Base-by-base conservation (phyloP, 2,888 invertebrate species). In the Euspilapteryx auroguttella region DNA sequence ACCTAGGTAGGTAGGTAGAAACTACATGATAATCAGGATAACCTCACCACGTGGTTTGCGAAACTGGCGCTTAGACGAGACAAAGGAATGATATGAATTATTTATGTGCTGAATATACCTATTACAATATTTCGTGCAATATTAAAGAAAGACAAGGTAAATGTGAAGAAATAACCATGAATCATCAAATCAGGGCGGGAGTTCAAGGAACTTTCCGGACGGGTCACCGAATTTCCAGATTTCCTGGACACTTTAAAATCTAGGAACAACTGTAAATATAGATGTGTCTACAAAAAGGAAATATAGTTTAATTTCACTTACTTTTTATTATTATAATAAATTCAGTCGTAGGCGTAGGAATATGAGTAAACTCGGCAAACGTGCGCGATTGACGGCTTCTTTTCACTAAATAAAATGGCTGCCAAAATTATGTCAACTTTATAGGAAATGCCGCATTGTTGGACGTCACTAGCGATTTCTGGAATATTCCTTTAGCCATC, bases 311-410 rank as follows among this genome's bases (percentile, higher is more conserved):
- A n/a, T n/a, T n/a, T n/a, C n/a, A n/a, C n/a, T n/a, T n/a, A n/a
- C n/a, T n/a, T n/a, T n/a, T n/a, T n/a, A n/a, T n/a, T n/a, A n/a
- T n/a, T n/a, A n/a, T n/a, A n/a, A n/a, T n/a, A n/a, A n/a, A n/a
- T n/a, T n/a, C n/a, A n/a, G n/a, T n/a, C n/a, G n/a, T n/a, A n/a
- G n/a, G n/a, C n/a, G n/a, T n/a, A n/a, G n/a, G n/a, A n/a, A n/a
- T n/a, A n/a, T n/a, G n/a, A n/a, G n/a, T n/a, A 27, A 29, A 30
- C 68, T 71, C 61, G 55, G 66, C 58, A 61, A 62, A 57, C 33
- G 69, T 71, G 73, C 69, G 62, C 71, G 69, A 69, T 63, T 63
- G 65, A 58, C 69, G 66, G 66, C 55, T 64, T 65, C 65, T 55
- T 48, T 50, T 55, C 51, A 50, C 45, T 52, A 61, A 69, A 58